Evolutionary conservation across 1,140 invertebrate genomes (phyloP), one percentile per base, ranked within the genome.

Genomic region (Contarinia nasturtii): DNA sequence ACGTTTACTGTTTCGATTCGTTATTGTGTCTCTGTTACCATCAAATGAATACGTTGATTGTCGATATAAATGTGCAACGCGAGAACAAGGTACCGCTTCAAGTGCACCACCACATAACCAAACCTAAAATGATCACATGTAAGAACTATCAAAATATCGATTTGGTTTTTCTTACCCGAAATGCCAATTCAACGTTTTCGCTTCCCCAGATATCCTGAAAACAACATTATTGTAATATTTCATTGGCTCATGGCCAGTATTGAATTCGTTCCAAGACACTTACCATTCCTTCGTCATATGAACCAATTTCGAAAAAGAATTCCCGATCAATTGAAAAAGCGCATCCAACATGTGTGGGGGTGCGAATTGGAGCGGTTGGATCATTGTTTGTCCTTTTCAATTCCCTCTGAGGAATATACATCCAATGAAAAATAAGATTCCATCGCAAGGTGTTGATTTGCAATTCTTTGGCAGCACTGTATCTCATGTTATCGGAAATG

Each of bases 371-470:
- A 52, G 76, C 74, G 0, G 81, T 76, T 1, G 76, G 71, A 54
- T 82, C 74, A 44, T 83, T 80, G 46, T 82, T 81, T 50, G 74
- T 62, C 36, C 75, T 71, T 33, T 88, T 76, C 80, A 96, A 83
- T 68, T 51, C 75, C 67, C 45, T 74, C 1, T 67, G 68, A 19
- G 73, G 74, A 0, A 69, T 52, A 64, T 3, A 63, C 7, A 67
- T 55, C 68, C 68, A 70, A 42, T 69, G 17, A 52, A 97, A 98
- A 59, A 94, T 90, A 0, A 97, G 66, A 49, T 89, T 83, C 92
- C 93, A 96, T 63, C 95, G 96, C 58, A 98, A 93, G 0, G 88
- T 93, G 8, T 93, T 93, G 87, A 89, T 95, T 58, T 93, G 86
- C 1, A 91, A 69, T 57, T 92, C 88, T 53, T 92, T 90, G 52